These are phyloP conservation scores for Erebia aethiops DNA, from an alignment of 2,888 invertebrate genomes.

Conservation along the genomic window DNA sequence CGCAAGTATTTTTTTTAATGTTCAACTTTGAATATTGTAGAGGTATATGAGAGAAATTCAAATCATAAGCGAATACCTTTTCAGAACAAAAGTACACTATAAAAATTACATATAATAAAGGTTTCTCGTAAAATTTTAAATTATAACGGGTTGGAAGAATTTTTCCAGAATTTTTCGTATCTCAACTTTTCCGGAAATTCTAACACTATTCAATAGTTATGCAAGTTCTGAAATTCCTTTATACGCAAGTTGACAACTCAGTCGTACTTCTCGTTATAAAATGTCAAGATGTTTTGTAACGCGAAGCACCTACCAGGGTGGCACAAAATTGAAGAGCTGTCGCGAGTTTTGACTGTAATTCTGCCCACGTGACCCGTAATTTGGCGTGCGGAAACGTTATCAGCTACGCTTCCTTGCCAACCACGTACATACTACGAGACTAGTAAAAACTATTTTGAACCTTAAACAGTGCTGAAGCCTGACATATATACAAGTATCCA, in stretches of 20 bases:
- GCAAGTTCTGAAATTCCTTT: background rate
- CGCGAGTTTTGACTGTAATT: slow-evolving; percentile 47
- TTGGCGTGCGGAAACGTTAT: slow-evolving; percentile 54
- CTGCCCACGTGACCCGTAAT: slow-evolving; percentile 51
- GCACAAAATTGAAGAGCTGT: slow-evolving; percentile 30
- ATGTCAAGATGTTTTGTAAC: slow-evolving; percentile 14
- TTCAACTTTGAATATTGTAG: too few species aligned
- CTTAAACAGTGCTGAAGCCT: background rate
- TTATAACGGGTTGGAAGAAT: background rate
- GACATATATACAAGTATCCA: background rate
- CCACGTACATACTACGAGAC: slow-evolving; percentile 46
- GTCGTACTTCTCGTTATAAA: slow-evolving; percentile 2
- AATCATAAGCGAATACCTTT: too few species aligned
- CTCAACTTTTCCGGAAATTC: background rate
- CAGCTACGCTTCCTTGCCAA: slow-evolving; percentile 45
- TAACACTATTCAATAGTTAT: background rate
- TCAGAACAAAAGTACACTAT: too few species aligned
- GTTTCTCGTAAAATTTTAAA: background rate
- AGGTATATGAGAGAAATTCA: too few species aligned
- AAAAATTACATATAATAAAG: too few species aligned
- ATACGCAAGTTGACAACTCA: background rate
- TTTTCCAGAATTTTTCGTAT: background rate
- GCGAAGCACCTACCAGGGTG: slow-evolving; percentile 17
- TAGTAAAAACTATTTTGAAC: background rate
- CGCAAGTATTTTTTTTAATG: too few species aligned